phyloP scores from a whole-genome alignment of 2,888 invertebrate species.

The Ditula angustiorana region DNA sequence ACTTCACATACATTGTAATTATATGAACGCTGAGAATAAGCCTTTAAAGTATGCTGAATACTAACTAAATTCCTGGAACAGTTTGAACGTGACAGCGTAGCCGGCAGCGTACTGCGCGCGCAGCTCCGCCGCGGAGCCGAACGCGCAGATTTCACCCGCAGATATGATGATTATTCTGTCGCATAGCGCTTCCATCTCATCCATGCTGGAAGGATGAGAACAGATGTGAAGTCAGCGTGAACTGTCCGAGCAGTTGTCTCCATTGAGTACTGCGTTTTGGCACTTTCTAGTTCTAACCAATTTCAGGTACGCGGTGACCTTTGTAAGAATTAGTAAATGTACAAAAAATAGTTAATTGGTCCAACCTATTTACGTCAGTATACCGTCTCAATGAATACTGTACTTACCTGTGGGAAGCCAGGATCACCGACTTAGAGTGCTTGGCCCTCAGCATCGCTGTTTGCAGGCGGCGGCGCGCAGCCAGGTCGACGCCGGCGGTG shows the following conservation, averaged over 20 bases:
- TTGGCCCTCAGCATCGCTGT: slow-evolving; percentile 83
- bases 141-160: slow-evolving; percentile 89
- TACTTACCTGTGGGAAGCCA: slow-evolving; percentile 89
- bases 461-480: slow-evolving; percentile 87
- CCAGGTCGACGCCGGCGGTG: slow-evolving; percentile 89
- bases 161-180: slow-evolving; percentile 92
- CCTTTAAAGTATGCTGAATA: no score
- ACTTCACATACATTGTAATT: no score
- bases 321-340: no score
- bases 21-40: no score
- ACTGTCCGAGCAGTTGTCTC: no score
- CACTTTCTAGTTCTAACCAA: no score
- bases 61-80: neutral
- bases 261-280: no score
- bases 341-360: no score
- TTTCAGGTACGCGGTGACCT: no score
- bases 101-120: slow-evolving; percentile 90
- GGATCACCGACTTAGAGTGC: slow-evolving; percentile 82
- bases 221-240: no score
- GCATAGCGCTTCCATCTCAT: slow-evolving; percentile 94
- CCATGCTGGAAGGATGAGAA: slow-evolving; percentile 90
- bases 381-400: no score
- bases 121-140: slow-evolving; percentile 90
- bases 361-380: no score
- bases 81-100: slow-evolving; percentile 55